Conservation (phyloP, 2,797 vertebrate species). For the Aselliscus stoliczkanus region DNA sequence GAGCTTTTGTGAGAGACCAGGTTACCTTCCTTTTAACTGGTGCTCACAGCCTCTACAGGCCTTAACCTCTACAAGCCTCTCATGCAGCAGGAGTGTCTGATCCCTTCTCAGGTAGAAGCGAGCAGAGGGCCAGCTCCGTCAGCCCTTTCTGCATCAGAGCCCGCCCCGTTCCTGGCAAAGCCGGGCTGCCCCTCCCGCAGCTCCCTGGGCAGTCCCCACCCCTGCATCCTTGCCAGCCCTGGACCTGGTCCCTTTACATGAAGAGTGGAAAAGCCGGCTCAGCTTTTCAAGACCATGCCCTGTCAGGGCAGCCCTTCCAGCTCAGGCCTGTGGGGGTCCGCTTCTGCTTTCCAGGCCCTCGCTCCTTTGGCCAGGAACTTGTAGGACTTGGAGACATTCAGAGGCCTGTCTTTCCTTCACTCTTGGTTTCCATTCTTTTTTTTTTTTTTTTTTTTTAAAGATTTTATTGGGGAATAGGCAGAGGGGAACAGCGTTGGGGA, state of each 20-base stretch:
- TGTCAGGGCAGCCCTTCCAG: neutral
- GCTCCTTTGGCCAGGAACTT: neutral
- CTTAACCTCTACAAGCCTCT: no score
- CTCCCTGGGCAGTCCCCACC: no score
- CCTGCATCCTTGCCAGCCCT: neutral
- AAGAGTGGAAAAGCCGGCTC: neutral
- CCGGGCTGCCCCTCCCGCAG: neutral
- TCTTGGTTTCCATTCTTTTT: neutral
- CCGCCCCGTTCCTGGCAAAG: neutral
- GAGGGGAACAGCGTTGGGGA: no score
- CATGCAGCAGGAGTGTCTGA: neutral
- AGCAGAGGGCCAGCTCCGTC: no score
- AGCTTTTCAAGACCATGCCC: neutral
- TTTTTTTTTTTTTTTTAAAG: no score
- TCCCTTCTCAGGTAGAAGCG: neutral
- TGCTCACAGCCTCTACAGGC: neutral
- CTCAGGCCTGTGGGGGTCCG: neutral
- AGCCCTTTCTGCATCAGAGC: neutral
- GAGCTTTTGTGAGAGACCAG: neutral
- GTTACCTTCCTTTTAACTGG: neutral
- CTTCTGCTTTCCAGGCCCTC: accelerated
- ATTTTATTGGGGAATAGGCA: no score
- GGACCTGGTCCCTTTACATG: neutral
- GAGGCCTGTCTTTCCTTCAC: neutral
- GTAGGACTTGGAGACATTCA: neutral